phyloP scores from a whole-genome alignment of 2,113 vertebrate genomes.

The Mus spicilegus region DNA sequence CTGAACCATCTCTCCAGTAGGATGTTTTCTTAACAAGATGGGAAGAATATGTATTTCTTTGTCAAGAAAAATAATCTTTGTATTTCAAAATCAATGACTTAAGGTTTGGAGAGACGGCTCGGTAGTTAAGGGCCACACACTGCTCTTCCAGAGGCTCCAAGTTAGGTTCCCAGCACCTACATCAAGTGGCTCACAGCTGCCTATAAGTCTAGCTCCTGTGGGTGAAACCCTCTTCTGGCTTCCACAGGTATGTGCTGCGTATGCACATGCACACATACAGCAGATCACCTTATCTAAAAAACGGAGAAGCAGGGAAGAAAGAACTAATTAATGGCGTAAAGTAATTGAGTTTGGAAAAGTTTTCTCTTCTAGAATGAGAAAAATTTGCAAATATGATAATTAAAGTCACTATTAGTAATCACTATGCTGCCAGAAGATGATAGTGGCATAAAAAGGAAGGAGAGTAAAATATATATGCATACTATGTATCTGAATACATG shows the following conservation, averaged over 20 bases:
- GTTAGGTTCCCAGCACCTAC: neutral
- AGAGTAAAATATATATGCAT: neutral
- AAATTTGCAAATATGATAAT: neutral
- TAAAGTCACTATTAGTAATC: neutral
- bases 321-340: neutral
- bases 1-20: too few relatives aligned
- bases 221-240: neutral
- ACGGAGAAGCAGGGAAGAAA: neutral
- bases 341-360: constrained; percentile 18
- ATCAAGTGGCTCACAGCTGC: neutral
- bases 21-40: neutral
- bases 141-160: neutral
- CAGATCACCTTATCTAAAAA: neutral
- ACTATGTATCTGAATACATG: neutral
- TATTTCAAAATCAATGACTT: constrained; percentile 44
- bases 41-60: constrained; percentile 5
- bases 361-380: constrained; percentile 27
- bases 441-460: neutral
- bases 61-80: constrained; percentile 37
- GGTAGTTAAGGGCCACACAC: neutral
- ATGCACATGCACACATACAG: neutral
- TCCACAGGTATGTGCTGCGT: neutral
- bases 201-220: neutral
- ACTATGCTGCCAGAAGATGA: neutral
- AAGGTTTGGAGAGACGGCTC: neutral